Percentiles rank a stretch among this genome's conserved stretches.
Evolutionary conservation across 1,140 invertebrate genomes (phyloP).

Genomic region (Heliconius congener): DNA sequence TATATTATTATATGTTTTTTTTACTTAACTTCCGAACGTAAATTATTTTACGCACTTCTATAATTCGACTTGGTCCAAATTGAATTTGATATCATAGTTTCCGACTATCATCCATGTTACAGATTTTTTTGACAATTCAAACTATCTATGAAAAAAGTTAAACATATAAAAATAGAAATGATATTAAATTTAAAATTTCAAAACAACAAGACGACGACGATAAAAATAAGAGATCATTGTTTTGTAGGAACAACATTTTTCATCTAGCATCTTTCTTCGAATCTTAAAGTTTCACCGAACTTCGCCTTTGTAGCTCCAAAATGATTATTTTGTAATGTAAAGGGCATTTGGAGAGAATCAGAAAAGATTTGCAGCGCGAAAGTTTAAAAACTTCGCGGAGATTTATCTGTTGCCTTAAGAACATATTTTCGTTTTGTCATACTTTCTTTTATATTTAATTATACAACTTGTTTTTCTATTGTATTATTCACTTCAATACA

Average conservation of each 20-base stretch:
- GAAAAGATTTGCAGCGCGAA: constrained; percentile 24
- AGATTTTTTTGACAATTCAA: too few species aligned
- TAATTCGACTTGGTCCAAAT: too few species aligned
- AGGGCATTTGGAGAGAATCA: constrained; percentile 22
- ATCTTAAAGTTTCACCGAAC: constrained; percentile 18
- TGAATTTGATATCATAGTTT: too few species aligned
- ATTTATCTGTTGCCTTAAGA: constrained; percentile 55
- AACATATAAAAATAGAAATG: too few species aligned
- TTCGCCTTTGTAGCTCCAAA: constrained; percentile 21
- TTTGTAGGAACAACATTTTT: background rate
- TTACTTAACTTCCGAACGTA: too few species aligned
- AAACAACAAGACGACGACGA: background rate
- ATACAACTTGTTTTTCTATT: background rate
- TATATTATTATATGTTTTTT: too few species aligned
- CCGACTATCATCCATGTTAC: too few species aligned
- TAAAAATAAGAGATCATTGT: constrained; percentile 1
- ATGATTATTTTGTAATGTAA: constrained; percentile 31
- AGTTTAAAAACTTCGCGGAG: constrained; percentile 49
- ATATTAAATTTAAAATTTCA: background rate
- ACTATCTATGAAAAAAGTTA: too few species aligned
- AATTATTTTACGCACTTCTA: too few species aligned
- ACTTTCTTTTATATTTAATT: background rate
- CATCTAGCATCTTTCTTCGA: background rate
- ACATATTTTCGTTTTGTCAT: constrained; percentile 18
- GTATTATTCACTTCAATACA: too few species aligned